Evolutionary conservation across 2,113 vertebrate genomes (phyloP), one percentile per base, ranked within the genome.

Genomic region (Odobenus rosmarus): DNA sequence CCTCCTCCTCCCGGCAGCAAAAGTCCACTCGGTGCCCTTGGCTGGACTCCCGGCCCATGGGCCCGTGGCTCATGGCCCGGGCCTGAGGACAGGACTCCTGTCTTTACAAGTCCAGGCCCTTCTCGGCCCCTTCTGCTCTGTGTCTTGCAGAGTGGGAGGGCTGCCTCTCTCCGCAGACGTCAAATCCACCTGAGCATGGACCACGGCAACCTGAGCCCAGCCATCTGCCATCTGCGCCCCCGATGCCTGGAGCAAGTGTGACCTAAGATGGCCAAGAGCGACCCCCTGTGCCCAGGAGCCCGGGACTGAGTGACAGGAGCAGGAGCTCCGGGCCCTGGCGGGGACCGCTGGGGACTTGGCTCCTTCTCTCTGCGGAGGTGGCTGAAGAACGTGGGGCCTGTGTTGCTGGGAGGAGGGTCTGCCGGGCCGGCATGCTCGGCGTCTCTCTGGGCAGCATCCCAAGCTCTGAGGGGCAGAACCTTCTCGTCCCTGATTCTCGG

Each of bases 361-460:
- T 39, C 18, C 36, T 15, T 59, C 74, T n/a, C 69, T 51, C 26
- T 15, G 61, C 23, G 0, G 6, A 74, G 4, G n/a, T 11, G 10
- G 24, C 8, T 0, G 4, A 18, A 31, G 39, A 39, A 9, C 1
- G 23, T 6, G 4, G 31, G 64, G 42, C 36, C 11, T 1, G 23
- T 5, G 46, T 36, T 80, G 21, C 86, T 0, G 19, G 49, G n/a
- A 42, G 15, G 21, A 49, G 12, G 42, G 26, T 3, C 67, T 23
- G n/a, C 51, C 7, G 2, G 14, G 21, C 6, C 5, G 1, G n/a
- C 4, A 8, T 1, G 1, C 26, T 16, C 14, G 4, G 3, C 3
- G 51, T 7, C 3, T 46, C 33, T n/a, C 4, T 0, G 71, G 62
- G 7, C 1, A 4, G 0, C 0, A 1, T 15, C 31, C 31, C 1